Base-by-base conservation (phyloP, 1,140 invertebrate species). In the Choristoneura fumiferana region DNA sequence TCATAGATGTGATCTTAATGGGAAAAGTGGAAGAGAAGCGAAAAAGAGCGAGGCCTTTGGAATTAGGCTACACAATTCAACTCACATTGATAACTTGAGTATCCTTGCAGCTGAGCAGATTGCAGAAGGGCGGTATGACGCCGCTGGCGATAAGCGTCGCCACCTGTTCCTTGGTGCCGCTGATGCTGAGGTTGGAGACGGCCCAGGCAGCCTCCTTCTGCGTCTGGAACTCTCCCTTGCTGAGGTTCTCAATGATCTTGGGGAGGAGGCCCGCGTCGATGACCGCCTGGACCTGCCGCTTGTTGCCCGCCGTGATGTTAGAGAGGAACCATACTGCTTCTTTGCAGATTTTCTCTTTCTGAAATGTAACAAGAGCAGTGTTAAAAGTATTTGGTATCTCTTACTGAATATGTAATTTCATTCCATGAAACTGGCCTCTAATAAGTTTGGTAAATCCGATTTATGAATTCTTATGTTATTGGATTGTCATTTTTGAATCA, bases 161-260 rank as follows among this genome's bases (percentile, higher is more conserved):
- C 3, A 96, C 93, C 90, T 99, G 98, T 55, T 98, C 94, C 75
- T 94, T 94, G 65, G 95, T 97, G 15, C 98, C 98, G 74, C 97
- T 98, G 76, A 99, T 98, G 57, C 98, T 99, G 54, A 99, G 93
- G 91, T 99, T 99, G 73, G 96, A 98, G 12, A 99, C 96, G 4
- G 98, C 98, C 98, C 98, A 99, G 0, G 98, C 98, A 10, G 98
- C 98, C 91, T 99, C 98, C 88, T 99, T 99, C 85, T 99, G 98
- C 3, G 98, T 99, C 91, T 99, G 97, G 90, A 99, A 99, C 90
- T 99, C 98, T 57, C 97, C 97, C 92, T 98, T 95, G 67, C 91
- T 92, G 57, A 99, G 91, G 91, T 99, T 98, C 66, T 95, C 92
- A 68, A 99, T 98, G 54, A 99, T 98, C 76, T 97, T 94, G 15